These are phyloP conservation scores for Meliscaeva auricollis DNA, from an alignment of 2,888 invertebrate species.

Conservation along the genomic window DNA sequence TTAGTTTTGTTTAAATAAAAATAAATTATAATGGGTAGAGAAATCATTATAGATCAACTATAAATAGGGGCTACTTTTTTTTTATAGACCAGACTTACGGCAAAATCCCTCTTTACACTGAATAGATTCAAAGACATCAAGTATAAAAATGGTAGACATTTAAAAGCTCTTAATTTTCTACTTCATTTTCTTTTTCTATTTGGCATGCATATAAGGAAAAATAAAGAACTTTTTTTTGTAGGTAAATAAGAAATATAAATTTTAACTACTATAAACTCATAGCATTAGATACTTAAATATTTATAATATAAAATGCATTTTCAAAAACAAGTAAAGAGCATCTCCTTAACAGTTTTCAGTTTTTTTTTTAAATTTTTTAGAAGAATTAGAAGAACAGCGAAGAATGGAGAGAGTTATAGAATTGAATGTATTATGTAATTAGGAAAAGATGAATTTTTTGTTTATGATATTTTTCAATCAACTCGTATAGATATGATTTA, in stretches of 20 bases:
- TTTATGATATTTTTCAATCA: background rate
- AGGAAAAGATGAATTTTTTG: background rate
- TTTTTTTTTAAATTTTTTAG: background rate
- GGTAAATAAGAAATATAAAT: slow-evolving; percentile 11
- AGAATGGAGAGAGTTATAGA: slow-evolving; percentile 21
- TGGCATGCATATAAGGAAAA: background rate
- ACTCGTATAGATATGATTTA: background rate
- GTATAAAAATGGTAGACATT: slow-evolving; percentile 61
- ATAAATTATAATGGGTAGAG: slow-evolving; percentile 2
- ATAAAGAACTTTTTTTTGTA: slow-evolving; percentile 11
- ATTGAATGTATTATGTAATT: too few species aligned
- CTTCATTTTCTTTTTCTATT: slow-evolving; percentile 5
- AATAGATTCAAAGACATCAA: slow-evolving; percentile 69
- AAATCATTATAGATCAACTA: slow-evolving; percentile 14
- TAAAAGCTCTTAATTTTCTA: slow-evolving; percentile 27
- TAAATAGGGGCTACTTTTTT: slow-evolving; percentile 47
- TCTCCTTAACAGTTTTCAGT: background rate
- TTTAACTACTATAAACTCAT: slow-evolving; percentile 2
- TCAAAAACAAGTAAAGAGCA: slow-evolving; percentile 16
- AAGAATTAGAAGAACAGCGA: slow-evolving; percentile 18
- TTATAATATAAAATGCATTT: slow-evolving; percentile 36
- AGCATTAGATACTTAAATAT: too few species aligned
- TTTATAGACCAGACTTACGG: slow-evolving; percentile 69
- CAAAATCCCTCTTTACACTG: slow-evolving; percentile 70
- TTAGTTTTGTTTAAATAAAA: background rate